Evolutionary conservation across 2,113 vertebrate species (phyloP), one percentile per base, ranked within the genome.

Genomic region (Apteryx mantelli): DNA sequence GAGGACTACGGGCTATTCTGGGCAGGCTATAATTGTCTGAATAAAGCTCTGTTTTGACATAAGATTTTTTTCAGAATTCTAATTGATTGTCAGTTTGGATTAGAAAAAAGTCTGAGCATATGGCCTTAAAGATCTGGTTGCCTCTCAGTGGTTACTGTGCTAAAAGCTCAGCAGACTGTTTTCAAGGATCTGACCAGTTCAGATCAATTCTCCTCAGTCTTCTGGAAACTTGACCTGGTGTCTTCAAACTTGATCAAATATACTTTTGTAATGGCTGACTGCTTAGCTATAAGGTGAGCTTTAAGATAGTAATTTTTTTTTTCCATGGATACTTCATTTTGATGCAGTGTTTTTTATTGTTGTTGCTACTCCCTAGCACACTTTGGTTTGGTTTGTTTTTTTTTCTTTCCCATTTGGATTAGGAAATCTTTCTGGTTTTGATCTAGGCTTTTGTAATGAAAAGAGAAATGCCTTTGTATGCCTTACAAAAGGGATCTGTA

Each of bases 11-110:
- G 68, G 8, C 46, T 91, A 25, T 77, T 66, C 46, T 1, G 65
- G 76, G 24, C 56, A 76, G 42, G 5, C 61, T 94, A 1, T 81
- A 86, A 40, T 88, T 77, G 64, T 89, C 60, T 93, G 82, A 74
- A 44, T 88, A 66, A 91, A 76, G 58, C 64, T 89, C 36, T 88
- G 34, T 91, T 95, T 91, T 96, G 89, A 95, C 70, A 25, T 32
- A 34, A 58, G 40, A 28, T 56, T 75, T n/a, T 81, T 86, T 42
- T 73, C 25, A 28, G 70, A 55, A 73, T 91, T 85, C 3, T 3
- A 56, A 63, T 66, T 95, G 89, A 88, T 95, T 96, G 81, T 95
- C 93, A 96, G 26, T 80, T 96, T 93, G 79, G 93, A 95, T 89
- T 93, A 93, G 50, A 55, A 52, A 80, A 81, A 82, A 77, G 36